Evolutionary conservation across 1,140 invertebrate genomes (phyloP), one percentile per base, ranked within the genome.

Genomic region (Spodoptera frugiperda): DNA sequence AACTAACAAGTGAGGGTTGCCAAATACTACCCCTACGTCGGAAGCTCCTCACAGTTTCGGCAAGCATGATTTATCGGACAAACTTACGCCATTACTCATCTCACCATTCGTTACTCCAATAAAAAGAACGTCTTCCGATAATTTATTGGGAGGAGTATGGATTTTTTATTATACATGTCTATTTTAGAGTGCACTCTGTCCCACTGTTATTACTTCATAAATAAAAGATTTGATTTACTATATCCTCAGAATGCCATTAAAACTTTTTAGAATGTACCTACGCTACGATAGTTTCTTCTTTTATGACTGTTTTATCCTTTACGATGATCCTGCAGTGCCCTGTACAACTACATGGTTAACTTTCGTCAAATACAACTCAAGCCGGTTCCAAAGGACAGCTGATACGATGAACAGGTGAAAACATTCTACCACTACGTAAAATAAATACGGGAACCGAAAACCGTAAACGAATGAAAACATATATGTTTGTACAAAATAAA

Each of bases 101-200:
- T 89, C 83, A 91, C 85, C 91, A 92, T 92, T 93, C 92, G 90
- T 91, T 92, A 91, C 91, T 91, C 82, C 89, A 91, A 91, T 93
- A 92, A 93, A 93, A 92, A 93, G 87, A 91, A 92, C 86, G 90
- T 89, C 88, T 92, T 86, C 82, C 82, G 76, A 89, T 92, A 91
- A 92, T 91, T 91, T 92, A 92, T 93, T 87, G 88, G 88, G 78
- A 80, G 79, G 82, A 81, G 81, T 88, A 92, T 88, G 82, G 84
- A 91, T 87, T 90, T 88, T 91, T 92, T 92, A 91, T 93, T 90
- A 87, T 82, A 73, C 76, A 84, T 87, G 79, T 89, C 86, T 88
- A 92, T 90, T 90, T 91, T 87, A 81, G 83, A 89, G 82, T 90
- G 86, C 84, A 85, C 82, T 81, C 76, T 63, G 44, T 76, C 48